A percentile compares a stretch with the other conserved stretches of the same genome.
Evolutionary conservation across 2,888 invertebrate genomes (phyloP).

Genomic region (Caenorhabditis macrosperma): DNA sequence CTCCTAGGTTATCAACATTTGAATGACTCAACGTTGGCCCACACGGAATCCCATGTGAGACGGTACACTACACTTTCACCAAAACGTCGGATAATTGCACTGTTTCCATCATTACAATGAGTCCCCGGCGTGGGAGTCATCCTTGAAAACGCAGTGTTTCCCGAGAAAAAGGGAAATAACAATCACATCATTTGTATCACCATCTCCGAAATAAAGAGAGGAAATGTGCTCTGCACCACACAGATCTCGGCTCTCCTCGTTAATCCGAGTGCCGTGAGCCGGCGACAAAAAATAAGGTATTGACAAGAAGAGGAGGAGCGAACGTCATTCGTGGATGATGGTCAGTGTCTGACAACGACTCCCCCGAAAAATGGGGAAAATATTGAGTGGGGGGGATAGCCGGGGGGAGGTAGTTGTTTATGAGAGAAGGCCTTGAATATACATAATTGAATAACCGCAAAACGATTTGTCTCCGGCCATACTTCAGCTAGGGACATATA

Average conservation of each 20-base stretch:
- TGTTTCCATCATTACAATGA: background rate
- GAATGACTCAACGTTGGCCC: too few relatives aligned
- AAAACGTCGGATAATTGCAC: too few relatives aligned
- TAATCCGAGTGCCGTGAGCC: conserved; percentile 24
- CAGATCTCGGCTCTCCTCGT: conserved; percentile 18
- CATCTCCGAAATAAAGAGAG: background rate
- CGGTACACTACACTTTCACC: too few relatives aligned
- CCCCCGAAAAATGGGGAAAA: background rate
- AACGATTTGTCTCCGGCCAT: conserved; percentile 23
- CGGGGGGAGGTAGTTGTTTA: conserved; percentile 22
- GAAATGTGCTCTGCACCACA: background rate
- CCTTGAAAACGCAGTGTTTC: too few relatives aligned
- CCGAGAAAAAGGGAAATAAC: background rate
- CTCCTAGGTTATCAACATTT: too few relatives aligned
- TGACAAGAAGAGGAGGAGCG: conserved; percentile 25
- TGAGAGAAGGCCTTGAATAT: conserved; percentile 35
- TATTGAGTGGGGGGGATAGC: background rate
- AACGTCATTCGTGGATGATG: conserved; percentile 14
- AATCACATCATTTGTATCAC: background rate
- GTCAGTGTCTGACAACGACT: conserved; percentile 8
- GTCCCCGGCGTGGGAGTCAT: too few relatives aligned
- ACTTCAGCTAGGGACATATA: conserved; percentile 3
- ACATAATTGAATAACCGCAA: conserved; percentile 47
- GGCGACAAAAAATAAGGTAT: conserved; percentile 49
- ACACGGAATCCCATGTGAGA: too few relatives aligned